These are phyloP conservation scores for Campodea augens DNA, from an alignment of 1,140 invertebrate genomes.

Conservation along the genomic window DNA sequence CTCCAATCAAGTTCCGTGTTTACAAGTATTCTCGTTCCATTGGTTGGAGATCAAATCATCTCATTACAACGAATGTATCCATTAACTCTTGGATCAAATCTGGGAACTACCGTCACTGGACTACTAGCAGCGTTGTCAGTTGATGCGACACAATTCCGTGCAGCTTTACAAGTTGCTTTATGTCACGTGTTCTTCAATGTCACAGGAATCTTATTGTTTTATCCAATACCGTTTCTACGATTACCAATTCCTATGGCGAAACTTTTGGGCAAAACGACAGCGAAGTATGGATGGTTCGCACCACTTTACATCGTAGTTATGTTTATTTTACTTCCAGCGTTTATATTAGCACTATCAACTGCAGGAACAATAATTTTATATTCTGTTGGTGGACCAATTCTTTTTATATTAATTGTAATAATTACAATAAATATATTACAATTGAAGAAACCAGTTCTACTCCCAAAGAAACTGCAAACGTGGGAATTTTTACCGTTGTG, in stretches of 20 bases:
- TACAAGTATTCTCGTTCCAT: conserved; percentile 38
- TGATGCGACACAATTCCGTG: conserved; percentile 17
- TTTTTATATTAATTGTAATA: conserved; percentile 20
- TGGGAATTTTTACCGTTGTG: too few relatives aligned
- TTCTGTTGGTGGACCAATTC: conserved; percentile 17
- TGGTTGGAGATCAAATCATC: conserved; percentile 40
- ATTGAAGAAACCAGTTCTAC: too few relatives aligned
- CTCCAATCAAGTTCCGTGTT: conserved; percentile 43
- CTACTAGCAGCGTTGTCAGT: conserved; percentile 32
- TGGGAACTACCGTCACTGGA: conserved; percentile 39
- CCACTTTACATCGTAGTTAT: conserved; percentile 31
- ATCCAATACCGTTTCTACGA: conserved; percentile 34
- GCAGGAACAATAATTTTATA: conserved; percentile 18
- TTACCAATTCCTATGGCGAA: conserved; percentile 33
- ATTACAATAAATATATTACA: too few relatives aligned
- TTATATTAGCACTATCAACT: conserved; percentile 26
- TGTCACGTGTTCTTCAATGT: conserved; percentile 43
- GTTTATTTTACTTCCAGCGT: conserved; percentile 31
- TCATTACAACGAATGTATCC: conserved; percentile 38
- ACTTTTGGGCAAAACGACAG: conserved; percentile 29
- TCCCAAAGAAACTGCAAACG: too few relatives aligned
- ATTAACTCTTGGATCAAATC: conserved; percentile 37
- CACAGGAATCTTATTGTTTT: conserved; percentile 38
- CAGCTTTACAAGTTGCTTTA: conserved; percentile 37
- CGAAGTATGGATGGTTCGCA: conserved; percentile 35